A percentile compares a stretch with the other conserved stretches of the same genome.
phyloP scores from a whole-genome alignment of 2,113 vertebrate genomes.

The Copsychus sechellarum region DNA sequence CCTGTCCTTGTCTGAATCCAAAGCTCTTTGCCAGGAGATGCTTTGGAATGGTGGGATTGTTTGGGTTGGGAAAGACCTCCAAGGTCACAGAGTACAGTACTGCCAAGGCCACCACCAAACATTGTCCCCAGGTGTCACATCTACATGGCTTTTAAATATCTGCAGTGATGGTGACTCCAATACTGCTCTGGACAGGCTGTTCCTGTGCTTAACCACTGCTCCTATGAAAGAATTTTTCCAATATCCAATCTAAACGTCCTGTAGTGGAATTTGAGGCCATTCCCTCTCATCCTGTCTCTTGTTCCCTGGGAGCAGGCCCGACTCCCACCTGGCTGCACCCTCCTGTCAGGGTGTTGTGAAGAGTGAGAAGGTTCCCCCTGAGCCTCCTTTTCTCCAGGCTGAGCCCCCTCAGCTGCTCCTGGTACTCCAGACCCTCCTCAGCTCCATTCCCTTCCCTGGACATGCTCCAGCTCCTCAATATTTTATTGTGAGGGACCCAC shows the following conservation, averaged over 20 bases:
- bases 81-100: too few species aligned
- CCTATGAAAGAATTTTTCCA: background rate
- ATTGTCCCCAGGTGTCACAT: background rate
- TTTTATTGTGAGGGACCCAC: too few species aligned
- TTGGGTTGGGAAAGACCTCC: background rate
- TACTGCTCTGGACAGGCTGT: background rate
- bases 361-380: rapidly evolving
- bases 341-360: background rate
- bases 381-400: background rate
- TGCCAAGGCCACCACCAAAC: background rate
- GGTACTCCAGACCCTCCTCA: background rate
- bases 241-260: background rate
- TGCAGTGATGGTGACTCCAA: background rate
- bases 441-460: rapidly evolving
- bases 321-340: rapidly evolving
- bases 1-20: rapidly evolving
- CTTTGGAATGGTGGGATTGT: background rate
- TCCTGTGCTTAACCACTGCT: background rate
- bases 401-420: rapidly evolving
- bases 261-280: background rate
- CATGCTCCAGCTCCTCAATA: rapidly evolving
- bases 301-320: background rate
- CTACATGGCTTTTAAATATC: rapidly evolving
- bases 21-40: background rate
- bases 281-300: background rate